Percentiles rank a stretch among this genome's conserved stretches.
phyloP scores from a whole-genome alignment of 2,797 vertebrate genomes.

The Aulostomus chinensis region DNA sequence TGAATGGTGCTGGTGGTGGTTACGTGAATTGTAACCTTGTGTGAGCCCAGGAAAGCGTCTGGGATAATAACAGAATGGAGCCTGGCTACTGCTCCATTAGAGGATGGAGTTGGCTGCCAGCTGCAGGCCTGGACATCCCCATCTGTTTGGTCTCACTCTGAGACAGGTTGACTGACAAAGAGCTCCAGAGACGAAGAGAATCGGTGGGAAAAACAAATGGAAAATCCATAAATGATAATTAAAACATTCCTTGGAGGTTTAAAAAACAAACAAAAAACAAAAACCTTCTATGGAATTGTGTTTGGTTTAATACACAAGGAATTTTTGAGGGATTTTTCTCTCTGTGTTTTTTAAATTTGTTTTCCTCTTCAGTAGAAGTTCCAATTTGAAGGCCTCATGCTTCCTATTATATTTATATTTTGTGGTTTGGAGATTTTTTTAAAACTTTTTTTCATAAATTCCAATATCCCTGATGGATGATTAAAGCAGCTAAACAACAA shows the following conservation, averaged over 20 bases:
- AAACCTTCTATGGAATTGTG: not conserved
- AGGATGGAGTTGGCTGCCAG: slow-evolving; percentile 46
- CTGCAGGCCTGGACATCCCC: slow-evolving; percentile 38
- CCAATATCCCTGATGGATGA: slow-evolving; percentile 19
- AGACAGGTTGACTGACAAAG: slow-evolving; percentile 3
- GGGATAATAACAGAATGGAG: slow-evolving; percentile 11
- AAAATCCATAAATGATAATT: not conserved
- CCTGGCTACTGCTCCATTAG: slow-evolving; percentile 45
- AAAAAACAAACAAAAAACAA: too few relatives aligned
- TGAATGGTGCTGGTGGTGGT: slow-evolving; percentile 31
- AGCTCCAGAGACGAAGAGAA: slow-evolving; percentile 2
- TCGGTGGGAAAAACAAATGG: not conserved
- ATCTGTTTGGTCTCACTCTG: slow-evolving; percentile 57
- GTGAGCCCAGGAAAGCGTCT: slow-evolving; percentile 11
- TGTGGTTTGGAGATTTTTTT: slow-evolving; percentile 4
- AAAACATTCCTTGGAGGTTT: not conserved
- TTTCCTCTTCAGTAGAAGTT: too few relatives aligned
- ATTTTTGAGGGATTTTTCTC: not conserved
- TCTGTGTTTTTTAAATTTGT: not conserved
- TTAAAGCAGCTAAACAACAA: slow-evolving; percentile 5
- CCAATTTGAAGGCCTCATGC: not conserved
- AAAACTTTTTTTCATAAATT: slow-evolving; percentile 27
- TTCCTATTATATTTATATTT: slow-evolving; percentile 1
- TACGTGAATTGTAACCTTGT: slow-evolving; percentile 40
- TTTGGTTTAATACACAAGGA: slow-evolving; percentile 17